A percentile compares a stretch with the other conserved stretches of the same genome.
phyloP scores from a whole-genome alignment of 2,113 vertebrate species.

The Empidonax alnorum region DNA sequence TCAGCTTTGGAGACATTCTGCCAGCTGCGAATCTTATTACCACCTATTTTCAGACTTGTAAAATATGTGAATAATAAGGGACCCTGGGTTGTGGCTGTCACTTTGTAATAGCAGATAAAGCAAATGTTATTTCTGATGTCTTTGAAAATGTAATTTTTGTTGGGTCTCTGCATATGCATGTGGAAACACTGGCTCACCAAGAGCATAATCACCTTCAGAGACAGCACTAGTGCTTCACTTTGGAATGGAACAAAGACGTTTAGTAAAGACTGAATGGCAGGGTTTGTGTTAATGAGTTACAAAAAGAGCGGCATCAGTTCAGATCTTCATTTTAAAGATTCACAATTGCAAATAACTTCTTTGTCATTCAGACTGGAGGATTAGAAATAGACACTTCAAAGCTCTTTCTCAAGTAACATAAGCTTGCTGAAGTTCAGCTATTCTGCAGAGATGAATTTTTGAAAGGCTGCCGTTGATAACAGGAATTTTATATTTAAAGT shows the following conservation, averaged over 20 bases:
- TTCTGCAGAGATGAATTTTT: background rate
- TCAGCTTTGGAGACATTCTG: conserved; percentile 19
- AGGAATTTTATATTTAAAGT: background rate
- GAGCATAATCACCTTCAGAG: background rate
- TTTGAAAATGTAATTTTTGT: background rate
- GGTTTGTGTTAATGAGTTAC: background rate
- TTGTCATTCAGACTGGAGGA: background rate
- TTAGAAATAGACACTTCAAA: conserved; percentile 34
- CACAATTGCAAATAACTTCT: background rate
- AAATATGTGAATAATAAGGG: background rate
- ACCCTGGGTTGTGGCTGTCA: background rate
- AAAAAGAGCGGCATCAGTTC: background rate
- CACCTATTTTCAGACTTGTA: background rate
- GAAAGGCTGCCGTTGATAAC: background rate
- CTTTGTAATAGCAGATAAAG: conserved; percentile 5
- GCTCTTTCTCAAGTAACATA: background rate
- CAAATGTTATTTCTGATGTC: background rate
- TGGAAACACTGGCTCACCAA: background rate
- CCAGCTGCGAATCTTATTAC: background rate
- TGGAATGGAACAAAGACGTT: background rate
- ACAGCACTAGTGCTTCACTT: background rate
- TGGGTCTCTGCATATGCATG: background rate
- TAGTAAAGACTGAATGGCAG: background rate
- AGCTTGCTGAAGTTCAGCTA: background rate
- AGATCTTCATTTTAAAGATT: background rate